Conservation (phyloP, 2,888 invertebrate genomes). For the Drosophila cognata region DNA sequence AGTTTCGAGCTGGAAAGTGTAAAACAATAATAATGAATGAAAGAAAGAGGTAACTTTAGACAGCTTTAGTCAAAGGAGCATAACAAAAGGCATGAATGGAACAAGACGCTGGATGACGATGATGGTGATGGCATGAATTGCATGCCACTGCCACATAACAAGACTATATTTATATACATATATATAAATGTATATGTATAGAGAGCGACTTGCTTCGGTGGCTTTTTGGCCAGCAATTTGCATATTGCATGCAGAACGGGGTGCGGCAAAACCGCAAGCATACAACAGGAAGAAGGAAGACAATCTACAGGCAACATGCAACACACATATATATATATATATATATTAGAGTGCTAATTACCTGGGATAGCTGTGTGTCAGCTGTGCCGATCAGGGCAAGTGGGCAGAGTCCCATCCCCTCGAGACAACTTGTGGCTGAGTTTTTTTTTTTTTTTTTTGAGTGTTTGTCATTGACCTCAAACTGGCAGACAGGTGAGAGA, state of each 20-base stretch:
- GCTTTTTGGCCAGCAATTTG: slow-evolving; percentile 65
- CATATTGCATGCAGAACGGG: slow-evolving; percentile 67
- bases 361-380: slow-evolving; percentile 27
- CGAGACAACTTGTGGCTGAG: slow-evolving; percentile 7
- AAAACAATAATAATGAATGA: slow-evolving; percentile 52
- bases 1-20: slow-evolving; percentile 69
- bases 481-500: slow-evolving; percentile 2
- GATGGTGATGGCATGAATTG: slow-evolving; percentile 32
- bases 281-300: slow-evolving; percentile 60
- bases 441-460: slow-evolving; percentile 5
- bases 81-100: slow-evolving; percentile 49
- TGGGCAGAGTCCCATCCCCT: slow-evolving; percentile 5
- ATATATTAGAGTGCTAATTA: slow-evolving; percentile 34
- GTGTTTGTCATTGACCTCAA: slow-evolving; percentile 4
- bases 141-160: slow-evolving; percentile 43
- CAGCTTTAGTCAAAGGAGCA: slow-evolving; percentile 28
- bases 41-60: slow-evolving; percentile 50
- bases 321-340: slow-evolving; percentile 11
- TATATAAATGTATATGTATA: not conserved
- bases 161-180: slow-evolving; percentile 1
- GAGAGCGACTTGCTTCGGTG: slow-evolving; percentile 40
- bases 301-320: slow-evolving; percentile 44
- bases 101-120: slow-evolving; percentile 20
- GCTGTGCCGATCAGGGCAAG: slow-evolving; percentile 11
- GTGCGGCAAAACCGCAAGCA: slow-evolving; percentile 66